Evolutionary conservation across 2,113 vertebrate species (phyloP).

Genomic region (Peromyscus maniculatus): DNA sequence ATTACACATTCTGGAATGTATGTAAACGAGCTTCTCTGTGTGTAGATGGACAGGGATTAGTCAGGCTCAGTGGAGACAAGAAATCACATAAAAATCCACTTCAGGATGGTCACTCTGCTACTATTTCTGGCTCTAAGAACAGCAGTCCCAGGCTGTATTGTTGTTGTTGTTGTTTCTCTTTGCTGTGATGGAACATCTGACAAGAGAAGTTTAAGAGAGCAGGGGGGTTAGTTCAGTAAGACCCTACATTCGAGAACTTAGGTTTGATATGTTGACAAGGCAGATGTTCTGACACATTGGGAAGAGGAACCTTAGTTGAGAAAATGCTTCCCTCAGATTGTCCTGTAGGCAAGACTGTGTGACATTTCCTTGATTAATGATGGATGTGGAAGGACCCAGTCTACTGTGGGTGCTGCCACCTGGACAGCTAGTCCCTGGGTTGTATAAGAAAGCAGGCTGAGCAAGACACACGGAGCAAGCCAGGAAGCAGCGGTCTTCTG

Average conservation of each 20-base stretch:
- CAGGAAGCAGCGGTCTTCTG: not conserved
- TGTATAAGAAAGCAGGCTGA: not conserved
- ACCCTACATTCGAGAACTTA: not conserved
- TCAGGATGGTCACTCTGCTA: not conserved
- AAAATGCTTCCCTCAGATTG: not conserved
- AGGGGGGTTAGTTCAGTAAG: not conserved
- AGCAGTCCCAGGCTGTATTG: not conserved
- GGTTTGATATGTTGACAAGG: not conserved
- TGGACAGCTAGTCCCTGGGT: not conserved
- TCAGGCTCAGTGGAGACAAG: not conserved
- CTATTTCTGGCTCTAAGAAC: not conserved
- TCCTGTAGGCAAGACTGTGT: not conserved
- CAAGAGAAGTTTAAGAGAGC: not conserved
- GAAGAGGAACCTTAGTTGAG: not conserved
- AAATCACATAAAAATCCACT: not conserved
- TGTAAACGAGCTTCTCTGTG: not conserved
- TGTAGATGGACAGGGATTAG: not conserved
- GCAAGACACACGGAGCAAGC: not conserved
- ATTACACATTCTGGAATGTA: not conserved
- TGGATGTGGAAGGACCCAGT: not conserved
- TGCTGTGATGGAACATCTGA: not conserved
- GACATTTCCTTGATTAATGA: not conserved
- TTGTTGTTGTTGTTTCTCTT: not conserved
- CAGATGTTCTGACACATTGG: not conserved
- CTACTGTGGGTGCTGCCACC: not conserved